A percentile compares a stretch with the other conserved stretches of the same genome.
These are phyloP conservation scores for Paradoxurus hermaphroditus DNA, from an alignment of 2,113 vertebrate species.

Conservation along the genomic window DNA sequence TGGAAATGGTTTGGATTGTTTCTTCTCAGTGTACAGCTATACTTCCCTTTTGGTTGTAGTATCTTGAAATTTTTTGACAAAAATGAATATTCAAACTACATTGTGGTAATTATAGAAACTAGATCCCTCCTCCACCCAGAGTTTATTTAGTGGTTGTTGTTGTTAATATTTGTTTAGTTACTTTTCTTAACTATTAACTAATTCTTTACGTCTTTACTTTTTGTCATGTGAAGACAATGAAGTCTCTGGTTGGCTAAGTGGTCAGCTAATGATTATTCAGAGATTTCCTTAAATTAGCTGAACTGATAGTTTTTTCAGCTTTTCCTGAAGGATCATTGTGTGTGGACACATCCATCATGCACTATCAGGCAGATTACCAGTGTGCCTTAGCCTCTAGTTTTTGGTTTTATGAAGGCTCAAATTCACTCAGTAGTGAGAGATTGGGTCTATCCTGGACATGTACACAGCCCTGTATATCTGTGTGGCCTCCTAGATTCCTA, in stretches of 20 bases:
- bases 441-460: neutral
- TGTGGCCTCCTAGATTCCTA: neutral
- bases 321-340: neutral
- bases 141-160: neutral
- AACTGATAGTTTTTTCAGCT: neutral
- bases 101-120: neutral
- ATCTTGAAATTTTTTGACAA: neutral
- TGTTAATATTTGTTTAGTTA: neutral
- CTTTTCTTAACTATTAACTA: neutral
- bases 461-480: neutral
- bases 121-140: neutral
- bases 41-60: neutral
- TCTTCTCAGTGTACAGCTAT: neutral
- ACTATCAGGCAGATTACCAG: neutral
- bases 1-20: neutral
- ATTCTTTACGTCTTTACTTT: neutral
- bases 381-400: neutral
- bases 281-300: neutral
- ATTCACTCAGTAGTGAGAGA: neutral
- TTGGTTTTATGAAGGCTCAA: neutral
- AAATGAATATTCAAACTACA: neutral
- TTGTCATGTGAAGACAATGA: too few relatives aligned
- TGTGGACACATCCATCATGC: neutral
- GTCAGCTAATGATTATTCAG: neutral
- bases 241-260: neutral